Evolutionary conservation across 1,140 invertebrate species (phyloP), one percentile per base, ranked within the genome.

Genomic region (Manduca sexta): DNA sequence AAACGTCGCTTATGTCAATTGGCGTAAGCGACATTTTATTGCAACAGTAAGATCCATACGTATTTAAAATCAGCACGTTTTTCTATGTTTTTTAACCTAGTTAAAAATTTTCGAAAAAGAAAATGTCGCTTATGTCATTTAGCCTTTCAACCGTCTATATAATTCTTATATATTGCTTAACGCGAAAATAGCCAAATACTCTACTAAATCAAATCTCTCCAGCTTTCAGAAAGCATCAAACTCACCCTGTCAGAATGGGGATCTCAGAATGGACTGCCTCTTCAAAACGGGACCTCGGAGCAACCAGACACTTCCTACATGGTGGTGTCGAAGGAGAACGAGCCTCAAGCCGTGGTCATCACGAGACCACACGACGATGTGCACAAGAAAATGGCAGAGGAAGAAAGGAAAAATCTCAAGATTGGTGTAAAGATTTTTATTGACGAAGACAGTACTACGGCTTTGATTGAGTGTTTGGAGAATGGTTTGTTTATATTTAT

Each of bases 221-320:
- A 94, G 93, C 64, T 94, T 38, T 87, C 89, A 42, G 92, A 94
- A 69, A 90, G 92, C 51, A 86, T 94, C n/a, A 91, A 90, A 67
- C 88, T 90, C 12, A 89, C 90, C 1, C 61, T 91, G 16, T 87
- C 86, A 35, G 87, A 90, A 66, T 89, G 87, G 73, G 63, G 67
- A 2, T 69, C 67, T 7, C 62, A 75, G 17, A 84, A 81, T 15
- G 61, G 60, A 1, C 16, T 52, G 5, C 57, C 60, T 0, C n/a
- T 69, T 0, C 72, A 71, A 43, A 84, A 84, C 18, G 81, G 77
- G 1, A 50, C 52, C 8, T 31, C 65, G 2, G 54, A 68, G 0
- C 49, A 55, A 8, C 43, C 63, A 1, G 46, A 59, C n/a, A 57
- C 51, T 0, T 69, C 70, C 48, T 87, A 76, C 66, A 78, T 69